A percentile compares a stretch with the other conserved stretches of the same genome.
Conservation (phyloP, 2,113 vertebrate genomes). For the Crotalus viridis region DNA sequence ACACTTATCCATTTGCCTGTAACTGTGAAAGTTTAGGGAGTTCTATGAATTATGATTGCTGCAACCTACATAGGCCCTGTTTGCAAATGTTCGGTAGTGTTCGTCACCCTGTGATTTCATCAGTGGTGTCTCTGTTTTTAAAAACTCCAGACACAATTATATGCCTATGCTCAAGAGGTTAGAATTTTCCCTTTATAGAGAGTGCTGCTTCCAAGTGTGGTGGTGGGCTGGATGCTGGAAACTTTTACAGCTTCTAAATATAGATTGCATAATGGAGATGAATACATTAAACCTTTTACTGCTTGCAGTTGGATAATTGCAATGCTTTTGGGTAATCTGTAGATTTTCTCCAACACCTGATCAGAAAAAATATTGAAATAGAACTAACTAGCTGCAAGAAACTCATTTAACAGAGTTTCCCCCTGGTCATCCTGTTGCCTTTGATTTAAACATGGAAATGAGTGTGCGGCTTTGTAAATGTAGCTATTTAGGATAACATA, state of each 20-base stretch:
- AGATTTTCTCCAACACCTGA: background rate
- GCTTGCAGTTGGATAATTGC: background rate
- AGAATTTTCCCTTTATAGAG: background rate
- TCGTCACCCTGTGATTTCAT: slow-evolving; percentile 12
- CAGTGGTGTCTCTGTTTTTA: slow-evolving; percentile 1
- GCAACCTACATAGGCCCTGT: background rate
- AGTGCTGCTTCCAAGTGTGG: background rate
- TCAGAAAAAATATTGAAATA: background rate
- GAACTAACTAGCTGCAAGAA: background rate
- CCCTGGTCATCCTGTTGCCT: no score
- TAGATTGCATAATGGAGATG: background rate
- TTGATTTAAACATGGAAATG: background rate
- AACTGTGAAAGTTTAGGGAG: background rate
- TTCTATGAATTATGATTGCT: background rate
- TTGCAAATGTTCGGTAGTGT: slow-evolving; percentile 5
- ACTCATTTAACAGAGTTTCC: background rate
- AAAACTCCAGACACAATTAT: slow-evolving; percentile 5
- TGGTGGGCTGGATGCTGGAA: background rate
- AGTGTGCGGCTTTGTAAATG: background rate
- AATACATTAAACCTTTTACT: slow-evolving; percentile 24
- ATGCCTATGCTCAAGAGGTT: slow-evolving; percentile 1
- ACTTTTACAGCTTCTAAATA: background rate
- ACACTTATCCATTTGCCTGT: background rate
- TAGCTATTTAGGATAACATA: background rate
- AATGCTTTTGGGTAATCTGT: background rate